phyloP scores from a whole-genome alignment of 2,113 vertebrate genomes.

The Cryptomyrus ogoouensis region DNA sequence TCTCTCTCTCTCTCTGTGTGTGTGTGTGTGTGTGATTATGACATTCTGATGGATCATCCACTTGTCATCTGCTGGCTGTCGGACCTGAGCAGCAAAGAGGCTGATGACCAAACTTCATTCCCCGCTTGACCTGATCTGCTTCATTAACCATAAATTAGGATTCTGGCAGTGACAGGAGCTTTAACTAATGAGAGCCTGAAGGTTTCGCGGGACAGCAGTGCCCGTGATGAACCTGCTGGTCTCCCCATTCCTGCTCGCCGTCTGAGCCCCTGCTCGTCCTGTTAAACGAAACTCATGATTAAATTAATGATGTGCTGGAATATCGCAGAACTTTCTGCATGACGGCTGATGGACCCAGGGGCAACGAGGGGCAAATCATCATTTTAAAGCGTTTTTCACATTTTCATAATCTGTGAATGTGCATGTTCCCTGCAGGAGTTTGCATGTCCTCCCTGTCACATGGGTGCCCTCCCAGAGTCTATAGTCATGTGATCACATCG shows the following conservation, averaged over 20 bases:
- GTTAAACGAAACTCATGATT: neutral
- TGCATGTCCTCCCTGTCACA: neutral
- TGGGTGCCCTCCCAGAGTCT: neutral
- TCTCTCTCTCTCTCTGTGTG: neutral
- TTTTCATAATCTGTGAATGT: neutral
- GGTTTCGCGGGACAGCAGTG: neutral
- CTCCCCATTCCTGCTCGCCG: neutral
- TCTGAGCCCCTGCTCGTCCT: neutral
- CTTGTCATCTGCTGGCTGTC: neutral
- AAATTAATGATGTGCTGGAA: neutral
- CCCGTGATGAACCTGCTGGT: neutral
- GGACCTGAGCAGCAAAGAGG: neutral
- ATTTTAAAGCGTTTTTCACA: neutral
- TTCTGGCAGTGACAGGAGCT: neutral
- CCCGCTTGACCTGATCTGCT: neutral
- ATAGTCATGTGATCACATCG: neutral
- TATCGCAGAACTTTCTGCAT: neutral
- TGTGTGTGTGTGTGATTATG: neutral
- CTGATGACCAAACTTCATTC: constrained; percentile 1
- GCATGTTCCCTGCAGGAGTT: neutral
- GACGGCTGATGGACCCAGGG: neutral
- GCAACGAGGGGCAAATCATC: neutral
- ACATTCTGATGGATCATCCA: neutral
- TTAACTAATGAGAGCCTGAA: constrained; percentile 6
- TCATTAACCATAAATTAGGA: constrained; percentile 1